Base-by-base conservation (phyloP, 92 coral and sea anemone genomes). In the Paragorgia papillata region DNA sequence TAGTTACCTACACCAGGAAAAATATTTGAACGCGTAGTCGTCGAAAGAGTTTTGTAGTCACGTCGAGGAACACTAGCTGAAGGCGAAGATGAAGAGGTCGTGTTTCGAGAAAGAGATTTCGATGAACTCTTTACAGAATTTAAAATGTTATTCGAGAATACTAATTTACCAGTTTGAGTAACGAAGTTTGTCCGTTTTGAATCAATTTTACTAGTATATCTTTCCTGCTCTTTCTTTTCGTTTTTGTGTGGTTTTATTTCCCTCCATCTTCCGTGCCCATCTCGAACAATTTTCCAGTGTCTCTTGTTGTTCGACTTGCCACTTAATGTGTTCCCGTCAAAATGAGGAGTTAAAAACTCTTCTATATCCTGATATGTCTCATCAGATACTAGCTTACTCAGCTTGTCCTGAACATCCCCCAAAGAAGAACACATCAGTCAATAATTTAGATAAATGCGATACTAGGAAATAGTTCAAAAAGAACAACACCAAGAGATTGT, bases 231-330 rank as follows among this genome's bases (percentile, higher is more conserved):
- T 26, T 49, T 26, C 33, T 61, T 40, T 28, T 71, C 66, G 15
- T 54, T 20, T 25, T 46, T 13, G 18, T 73, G 85, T 1, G 87
- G 80, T n/a, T 81, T 69, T 15, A 93, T 80, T 56, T 93, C 97
- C 30, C 97, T 85, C 97, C 97, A 93, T 79, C 92, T 82, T 15
- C 97, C 97, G 73, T 88, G 88, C 1, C 97, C 96, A 69, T 93
- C 97, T 70, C 84, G 87, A 17, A 90, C 97, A 49, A 93, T 93
- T 39, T 89, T 82, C 81, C 97, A 68, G 12, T 49, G 50, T 19
- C 58, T 46, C 22, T 44, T 67, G 53, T 46, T 15, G 2, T 46
- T 46, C 6, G 12, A 5, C 12, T 37, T 37, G 19, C 54, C 56
- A 9, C 50, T 9, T 7, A 33, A 22, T 1, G 33, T 54, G n/a